A percentile compares a stretch with the other conserved stretches of the same genome.
Evolutionary conservation across 2,113 vertebrate genomes (phyloP).

Genomic region (Anoplopoma fimbria): DNA sequence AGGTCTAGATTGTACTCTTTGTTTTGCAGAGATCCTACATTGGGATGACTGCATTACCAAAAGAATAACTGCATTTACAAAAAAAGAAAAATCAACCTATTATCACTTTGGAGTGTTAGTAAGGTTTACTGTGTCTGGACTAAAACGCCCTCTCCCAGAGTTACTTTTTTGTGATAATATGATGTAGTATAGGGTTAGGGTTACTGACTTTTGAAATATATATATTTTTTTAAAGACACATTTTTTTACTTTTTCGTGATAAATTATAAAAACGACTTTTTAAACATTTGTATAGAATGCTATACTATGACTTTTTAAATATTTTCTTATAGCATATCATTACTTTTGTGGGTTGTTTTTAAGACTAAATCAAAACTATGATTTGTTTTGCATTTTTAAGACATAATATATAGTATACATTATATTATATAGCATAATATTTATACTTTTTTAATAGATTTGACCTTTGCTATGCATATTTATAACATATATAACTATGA

Average conservation of each 20-base stretch:
- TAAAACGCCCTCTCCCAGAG: neutral
- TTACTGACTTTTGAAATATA: too few species aligned
- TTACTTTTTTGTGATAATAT: conserved; percentile 1
- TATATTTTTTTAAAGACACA: too few species aligned
- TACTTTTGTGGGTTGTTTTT: too few species aligned
- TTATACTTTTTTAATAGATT: too few species aligned
- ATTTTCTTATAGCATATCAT: too few species aligned
- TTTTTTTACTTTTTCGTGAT: neutral
- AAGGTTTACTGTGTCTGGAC: neutral
- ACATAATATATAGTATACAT: neutral
- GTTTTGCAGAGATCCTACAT: too few species aligned
- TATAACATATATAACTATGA: too few species aligned
- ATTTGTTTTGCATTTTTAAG: neutral
- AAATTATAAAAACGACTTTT: neutral
- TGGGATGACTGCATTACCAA: neutral
- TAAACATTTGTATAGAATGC: neutral
- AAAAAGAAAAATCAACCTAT: neutral
- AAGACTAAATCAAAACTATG: too few species aligned
- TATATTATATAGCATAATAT: neutral
- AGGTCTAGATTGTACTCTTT: neutral
- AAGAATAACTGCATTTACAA: neutral
- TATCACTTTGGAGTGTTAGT: neutral
- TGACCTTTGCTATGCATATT: too few species aligned
- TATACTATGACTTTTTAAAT: neutral
- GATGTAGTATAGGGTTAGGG: too few species aligned